Conservation (phyloP, 2,797 vertebrate species). For the Dendrocincla fuliginosa region DNA sequence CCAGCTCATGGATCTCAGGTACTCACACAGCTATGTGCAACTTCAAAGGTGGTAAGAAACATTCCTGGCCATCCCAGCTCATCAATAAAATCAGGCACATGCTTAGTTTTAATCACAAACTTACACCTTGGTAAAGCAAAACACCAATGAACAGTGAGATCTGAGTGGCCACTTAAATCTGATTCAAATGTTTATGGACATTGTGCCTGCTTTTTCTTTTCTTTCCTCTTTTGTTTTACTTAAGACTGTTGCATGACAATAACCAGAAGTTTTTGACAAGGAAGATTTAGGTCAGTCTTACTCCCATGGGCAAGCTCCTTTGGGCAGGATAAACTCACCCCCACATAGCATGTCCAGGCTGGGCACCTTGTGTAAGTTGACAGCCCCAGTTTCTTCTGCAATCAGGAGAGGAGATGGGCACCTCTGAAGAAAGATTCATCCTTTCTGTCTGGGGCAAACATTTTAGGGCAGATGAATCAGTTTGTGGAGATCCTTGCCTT, state of each 20-base stretch:
- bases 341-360: not conserved
- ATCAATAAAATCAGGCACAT: not conserved
- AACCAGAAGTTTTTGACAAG: not conserved
- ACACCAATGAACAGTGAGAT: not conserved
- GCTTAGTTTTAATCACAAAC: not conserved
- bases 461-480: conserved; percentile 52
- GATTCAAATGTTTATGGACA: not conserved
- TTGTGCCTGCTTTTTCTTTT: not conserved
- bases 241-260: not conserved
- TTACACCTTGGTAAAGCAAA: not conserved
- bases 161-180: not conserved
- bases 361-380: not conserved
- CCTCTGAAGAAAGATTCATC: not conserved
- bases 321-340: not conserved
- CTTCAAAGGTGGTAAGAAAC: not conserved
- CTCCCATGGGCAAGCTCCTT: not conserved
- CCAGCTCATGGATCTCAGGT: not conserved
- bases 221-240: not conserved
- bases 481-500: conserved; percentile 5
- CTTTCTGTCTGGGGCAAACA: not conserved
- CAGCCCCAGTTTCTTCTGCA: not conserved
- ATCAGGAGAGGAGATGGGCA: not conserved
- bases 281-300: not conserved
- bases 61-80: not conserved
- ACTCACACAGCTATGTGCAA: not conserved